phyloP scores from a whole-genome alignment of 2,888 invertebrate genomes.

The Cheilosia impressa region DNA sequence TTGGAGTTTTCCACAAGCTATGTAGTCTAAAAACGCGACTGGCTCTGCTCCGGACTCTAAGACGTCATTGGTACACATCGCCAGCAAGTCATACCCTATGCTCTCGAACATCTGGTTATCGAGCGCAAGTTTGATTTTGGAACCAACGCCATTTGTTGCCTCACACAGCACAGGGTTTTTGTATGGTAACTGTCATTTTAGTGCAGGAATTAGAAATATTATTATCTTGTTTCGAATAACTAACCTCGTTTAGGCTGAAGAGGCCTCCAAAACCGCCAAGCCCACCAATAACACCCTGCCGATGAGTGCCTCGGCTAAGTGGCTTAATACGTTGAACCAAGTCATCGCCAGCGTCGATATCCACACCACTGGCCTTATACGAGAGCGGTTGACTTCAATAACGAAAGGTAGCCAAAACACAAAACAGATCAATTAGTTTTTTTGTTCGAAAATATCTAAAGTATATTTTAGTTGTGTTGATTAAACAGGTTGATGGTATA shows the following conservation, averaged over 20 bases:
- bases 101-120: slow-evolving; percentile 90
- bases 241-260: slow-evolving; percentile 91
- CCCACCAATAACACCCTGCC: slow-evolving; percentile 91
- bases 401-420: not conserved
- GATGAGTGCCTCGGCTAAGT: slow-evolving; percentile 90
- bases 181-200: slow-evolving; percentile 82
- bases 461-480: not conserved
- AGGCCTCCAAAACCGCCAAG: slow-evolving; percentile 97
- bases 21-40: slow-evolving; percentile 98
- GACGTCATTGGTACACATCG: slow-evolving; percentile 99
- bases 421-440: slow-evolving; percentile 17
- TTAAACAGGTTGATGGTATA: no score
- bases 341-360: slow-evolving; percentile 95
- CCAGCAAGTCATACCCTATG: slow-evolving; percentile 97
- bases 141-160: slow-evolving; percentile 98
- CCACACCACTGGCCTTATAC: slow-evolving; percentile 96
- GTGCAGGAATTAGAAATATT: slow-evolving; percentile 1
- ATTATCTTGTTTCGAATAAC: slow-evolving; percentile 1
- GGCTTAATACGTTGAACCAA: slow-evolving; percentile 93
- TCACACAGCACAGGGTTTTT: slow-evolving; percentile 95
- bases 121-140: slow-evolving; percentile 96
- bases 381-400: slow-evolving; percentile 85
- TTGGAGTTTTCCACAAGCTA: slow-evolving; percentile 94
- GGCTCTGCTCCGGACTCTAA: slow-evolving; percentile 98
- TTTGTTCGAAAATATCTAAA: not conserved